Base-by-base conservation (phyloP, 2,888 invertebrate species). In the Drosophila villosipedis region DNA sequence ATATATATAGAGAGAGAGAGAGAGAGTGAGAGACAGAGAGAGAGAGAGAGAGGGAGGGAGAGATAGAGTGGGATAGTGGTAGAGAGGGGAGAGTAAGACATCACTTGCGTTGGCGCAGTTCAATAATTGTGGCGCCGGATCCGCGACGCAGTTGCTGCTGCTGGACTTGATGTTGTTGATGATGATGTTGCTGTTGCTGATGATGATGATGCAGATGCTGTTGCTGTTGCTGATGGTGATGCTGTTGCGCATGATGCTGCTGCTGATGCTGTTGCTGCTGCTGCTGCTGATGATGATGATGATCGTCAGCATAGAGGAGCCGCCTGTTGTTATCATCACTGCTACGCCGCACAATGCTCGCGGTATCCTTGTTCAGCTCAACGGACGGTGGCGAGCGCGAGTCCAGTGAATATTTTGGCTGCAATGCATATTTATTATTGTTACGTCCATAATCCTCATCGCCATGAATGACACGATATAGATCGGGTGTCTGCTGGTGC, bases 401-500 rank as follows among this genome's bases (percentile, higher is more conserved):
- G 30, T 93, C 93, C n/a, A 93, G 76, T 10, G 93, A 93, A 41
- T 91, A 89, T 55, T 91, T 89, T 35, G 82, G 78, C 73, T 91
- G 91, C 62, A 92, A 64, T 35, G 90, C 85, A 69, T 92, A 84
- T 58, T 91, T 89, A 16, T 66, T 65, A 30, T 58, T 72, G 33
- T 73, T 69, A 49, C 65, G 63, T 31, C 41, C 69, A 19, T 85
- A 82, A 16, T 82, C 72, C 55, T 95, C 95, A 33, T 96, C 95
- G 55, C 95, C 96, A 89, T 96, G 96, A 22, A 96, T 92, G 16
- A 95, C 96, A 88, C 95, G 95, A 92, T 95, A 96, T 37, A 96
- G 93, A 89, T 96, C 96, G 6, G 96, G 96, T 0, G 96, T 96
- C 69, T 96, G 94, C 87, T 95, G 96, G 79, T 95, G 95, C 16